Percentiles rank a stretch among this genome's conserved stretches.
phyloP scores from a whole-genome alignment of 2,888 invertebrate genomes.

The Villa cingulata region DNA sequence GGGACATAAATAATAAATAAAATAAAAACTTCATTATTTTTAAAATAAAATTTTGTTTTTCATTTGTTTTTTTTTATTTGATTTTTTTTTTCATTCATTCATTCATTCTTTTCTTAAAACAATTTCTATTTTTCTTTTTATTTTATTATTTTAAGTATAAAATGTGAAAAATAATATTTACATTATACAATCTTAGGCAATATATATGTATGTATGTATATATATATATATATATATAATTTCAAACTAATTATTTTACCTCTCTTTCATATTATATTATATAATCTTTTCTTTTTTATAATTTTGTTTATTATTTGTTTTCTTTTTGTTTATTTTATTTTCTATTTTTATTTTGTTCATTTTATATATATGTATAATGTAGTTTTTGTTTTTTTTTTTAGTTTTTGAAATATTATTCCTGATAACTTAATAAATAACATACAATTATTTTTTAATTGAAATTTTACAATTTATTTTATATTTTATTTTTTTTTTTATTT shows the following conservation, averaged over 20 bases:
- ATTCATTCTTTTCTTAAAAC: not conserved
- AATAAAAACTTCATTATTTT: not conserved
- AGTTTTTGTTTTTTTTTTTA: no score
- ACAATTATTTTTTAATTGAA: not conserved
- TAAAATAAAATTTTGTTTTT: not conserved
- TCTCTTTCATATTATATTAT: no score
- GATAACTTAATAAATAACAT: no score
- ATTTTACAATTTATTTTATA: no score
- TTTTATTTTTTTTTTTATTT: no score
- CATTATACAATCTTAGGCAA: not conserved
- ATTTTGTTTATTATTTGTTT: not conserved
- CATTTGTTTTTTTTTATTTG: no score
- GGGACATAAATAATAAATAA: no score
- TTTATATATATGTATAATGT: no score
- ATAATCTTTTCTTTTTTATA: no score
- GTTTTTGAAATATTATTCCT: no score
- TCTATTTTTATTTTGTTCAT: not conserved
- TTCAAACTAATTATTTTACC: not conserved
- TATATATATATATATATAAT: not conserved
- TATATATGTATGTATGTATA: no score
- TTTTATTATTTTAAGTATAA: not conserved
- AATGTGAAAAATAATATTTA: not conserved
- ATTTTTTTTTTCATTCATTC: no score
- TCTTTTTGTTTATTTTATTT: not conserved
- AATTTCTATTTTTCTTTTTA: not conserved